These are phyloP conservation scores for Limanda limanda DNA, from an alignment of 2,113 vertebrate species.

Conservation along the genomic window DNA sequence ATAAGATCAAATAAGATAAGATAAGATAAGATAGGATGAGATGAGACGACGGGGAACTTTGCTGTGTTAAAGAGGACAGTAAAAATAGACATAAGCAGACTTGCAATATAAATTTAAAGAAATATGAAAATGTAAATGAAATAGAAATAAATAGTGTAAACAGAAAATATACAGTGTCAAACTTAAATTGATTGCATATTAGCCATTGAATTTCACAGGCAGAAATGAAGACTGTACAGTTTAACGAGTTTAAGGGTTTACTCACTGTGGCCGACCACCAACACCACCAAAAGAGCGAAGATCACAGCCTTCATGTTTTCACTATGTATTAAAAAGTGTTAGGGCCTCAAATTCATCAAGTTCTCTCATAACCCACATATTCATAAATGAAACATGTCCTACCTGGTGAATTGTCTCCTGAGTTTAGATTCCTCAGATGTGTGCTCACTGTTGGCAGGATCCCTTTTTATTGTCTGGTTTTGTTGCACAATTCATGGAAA, in stretches of 20 bases:
- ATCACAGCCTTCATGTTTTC: conserved; percentile 42
- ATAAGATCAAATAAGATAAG: too few relatives aligned
- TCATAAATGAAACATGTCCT: background rate
- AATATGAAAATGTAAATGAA: too few relatives aligned
- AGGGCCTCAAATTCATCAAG: background rate
- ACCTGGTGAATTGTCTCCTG: conserved; percentile 2
- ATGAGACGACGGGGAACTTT: too few relatives aligned
- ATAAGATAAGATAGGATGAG: too few relatives aligned
- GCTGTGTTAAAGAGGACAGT: too few relatives aligned
- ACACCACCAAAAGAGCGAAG: conserved; percentile 13
- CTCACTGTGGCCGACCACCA: conserved; percentile 50
- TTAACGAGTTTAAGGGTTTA: background rate
- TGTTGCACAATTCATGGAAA: background rate
- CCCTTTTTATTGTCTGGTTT: background rate
- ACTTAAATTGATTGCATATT: too few relatives aligned
- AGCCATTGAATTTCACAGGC: too few relatives aligned
- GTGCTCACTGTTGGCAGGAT: background rate
- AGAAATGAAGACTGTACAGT: background rate
- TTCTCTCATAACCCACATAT: background rate
- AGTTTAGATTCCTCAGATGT: background rate
- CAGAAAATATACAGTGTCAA: too few relatives aligned
- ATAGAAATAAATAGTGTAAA: too few relatives aligned
- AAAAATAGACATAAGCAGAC: too few relatives aligned
- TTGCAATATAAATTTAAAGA: too few relatives aligned
- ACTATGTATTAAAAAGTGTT: background rate